Evolutionary conservation across 1,140 invertebrate species (phyloP).

Genomic region (Drosophila albomicans): DNA sequence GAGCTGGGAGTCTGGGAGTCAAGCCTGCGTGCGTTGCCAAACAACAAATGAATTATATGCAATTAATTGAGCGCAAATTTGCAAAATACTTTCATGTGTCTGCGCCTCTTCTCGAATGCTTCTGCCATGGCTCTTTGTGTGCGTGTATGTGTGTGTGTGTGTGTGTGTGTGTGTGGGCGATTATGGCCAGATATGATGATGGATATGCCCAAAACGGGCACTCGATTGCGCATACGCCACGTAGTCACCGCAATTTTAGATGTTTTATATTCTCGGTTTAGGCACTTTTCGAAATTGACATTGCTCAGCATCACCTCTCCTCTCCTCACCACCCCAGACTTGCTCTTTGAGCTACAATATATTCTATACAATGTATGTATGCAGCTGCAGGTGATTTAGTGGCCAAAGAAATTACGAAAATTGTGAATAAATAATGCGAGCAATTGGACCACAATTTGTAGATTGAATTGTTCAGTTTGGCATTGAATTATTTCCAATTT

Average conservation of each 20-base stretch:
- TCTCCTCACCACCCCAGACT: too few relatives aligned
- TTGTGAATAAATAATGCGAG: constrained; percentile 19
- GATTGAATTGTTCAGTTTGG: constrained; percentile 19
- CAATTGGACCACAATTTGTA: constrained; percentile 10
- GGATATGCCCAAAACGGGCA: constrained; percentile 60
- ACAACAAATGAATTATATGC: constrained; percentile 83
- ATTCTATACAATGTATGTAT: background rate
- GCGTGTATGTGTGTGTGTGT: constrained; percentile 6
- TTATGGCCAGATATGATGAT: constrained; percentile 64
- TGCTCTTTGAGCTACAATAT: too few relatives aligned
- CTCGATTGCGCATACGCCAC: constrained; percentile 59
- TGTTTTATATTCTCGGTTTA: constrained; percentile 16
- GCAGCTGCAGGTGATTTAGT: constrained; percentile 41
- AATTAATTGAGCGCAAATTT: constrained; percentile 84
- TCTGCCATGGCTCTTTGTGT: background rate
- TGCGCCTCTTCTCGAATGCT: constrained; percentile 35
- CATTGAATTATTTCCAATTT: constrained; percentile 8
- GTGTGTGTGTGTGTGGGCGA: constrained; percentile 28
- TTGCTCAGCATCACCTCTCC: background rate
- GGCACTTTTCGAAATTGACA: constrained; percentile 19
- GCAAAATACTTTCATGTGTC: constrained; percentile 80
- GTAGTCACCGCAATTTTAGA: constrained; percentile 12
- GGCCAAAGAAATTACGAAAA: constrained; percentile 9
- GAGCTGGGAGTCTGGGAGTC: background rate
- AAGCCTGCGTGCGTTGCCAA: constrained; percentile 30